These are phyloP conservation scores for Tachysurus fulvidraco DNA, from an alignment of 2,113 vertebrate species.

Conservation along the genomic window DNA sequence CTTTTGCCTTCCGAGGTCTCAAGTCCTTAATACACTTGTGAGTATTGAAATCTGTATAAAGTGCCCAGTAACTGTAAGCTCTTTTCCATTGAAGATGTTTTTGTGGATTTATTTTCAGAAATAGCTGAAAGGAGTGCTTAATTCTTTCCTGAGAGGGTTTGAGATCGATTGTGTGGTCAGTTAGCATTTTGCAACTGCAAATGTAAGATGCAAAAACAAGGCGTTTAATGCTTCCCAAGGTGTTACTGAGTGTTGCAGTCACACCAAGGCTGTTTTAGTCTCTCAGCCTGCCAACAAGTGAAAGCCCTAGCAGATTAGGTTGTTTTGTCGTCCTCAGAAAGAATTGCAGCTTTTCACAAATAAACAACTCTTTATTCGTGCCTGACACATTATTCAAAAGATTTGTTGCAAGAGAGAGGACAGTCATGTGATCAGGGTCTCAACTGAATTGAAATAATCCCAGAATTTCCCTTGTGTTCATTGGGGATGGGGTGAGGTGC, in stretches of 20 bases:
- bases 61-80: not conserved
- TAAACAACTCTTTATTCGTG: not conserved
- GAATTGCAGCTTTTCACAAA: not conserved
- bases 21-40: slow-evolving; percentile 95
- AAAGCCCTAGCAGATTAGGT: slow-evolving; percentile 3
- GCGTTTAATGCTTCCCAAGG: slow-evolving; percentile 9
- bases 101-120: not conserved
- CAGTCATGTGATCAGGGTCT: not conserved
- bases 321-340: not conserved
- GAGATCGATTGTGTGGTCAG: not conserved
- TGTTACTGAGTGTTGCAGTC: not conserved
- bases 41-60: slow-evolving; percentile 70
- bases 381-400: not conserved
- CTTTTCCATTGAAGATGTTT: not conserved
- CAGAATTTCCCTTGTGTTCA: slow-evolving; percentile 1
- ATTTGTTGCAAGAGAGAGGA: not conserved
- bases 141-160: not conserved
- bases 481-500: not conserved
- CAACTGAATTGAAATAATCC: not conserved
- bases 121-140: not conserved
- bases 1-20: slow-evolving; percentile 89
- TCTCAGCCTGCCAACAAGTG: not conserved
- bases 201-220: not conserved
- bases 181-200: not conserved
- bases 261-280: slow-evolving; percentile 2